Evolutionary conservation across 2,888 invertebrate species (phyloP), one percentile per base, ranked within the genome.

Genomic region (Hirtodrosophila histrioides): DNA sequence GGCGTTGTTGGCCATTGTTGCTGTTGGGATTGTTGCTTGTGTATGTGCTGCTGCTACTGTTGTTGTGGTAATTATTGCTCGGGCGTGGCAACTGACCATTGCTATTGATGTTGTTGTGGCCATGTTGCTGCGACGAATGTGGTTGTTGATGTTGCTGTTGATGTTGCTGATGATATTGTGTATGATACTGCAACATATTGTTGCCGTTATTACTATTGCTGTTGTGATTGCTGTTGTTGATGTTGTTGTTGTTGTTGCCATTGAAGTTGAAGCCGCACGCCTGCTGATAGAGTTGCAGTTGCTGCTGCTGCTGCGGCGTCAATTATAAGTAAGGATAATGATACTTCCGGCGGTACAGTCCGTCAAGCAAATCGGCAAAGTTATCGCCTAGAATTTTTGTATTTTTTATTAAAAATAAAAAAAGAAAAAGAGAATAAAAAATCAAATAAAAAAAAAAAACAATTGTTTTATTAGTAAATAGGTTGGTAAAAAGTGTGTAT

Each of bases 301-400:
- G 83, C 78, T 85, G 88, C 83, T 88, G 88, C 86, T 88, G 84
- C 56, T 80, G 84, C 75, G 89, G 86, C 79, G 84, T 86, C 87
- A 91, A 91, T 91, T 91, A 91, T 92, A 91, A 92, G 70, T 91
- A 92, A 31, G 92, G 91, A 90, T 92, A 92, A 69, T 91, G 91
- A 80, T 91, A 92, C 89, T 92, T 92, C 86, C 92, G 89, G 74
- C 92, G 90, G 89, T 92, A 91, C 86, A 92, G 85, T 78, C 91
- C 91, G 69, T 92, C 92, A 75, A 92, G 89, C 78, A 91, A 80
- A 51, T 91, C 90, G 56, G 89, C 81, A 78, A 90, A 90, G 69
- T 91, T 91, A 54, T 89, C 89, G 70, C 86, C 90, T 90, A 70
- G 1, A 58, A 17, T 40, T 27, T 29, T 43, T 44, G 39, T 48